Evolutionary conservation across 2,113 vertebrate genomes (phyloP).

Genomic region (Pongo abelii): DNA sequence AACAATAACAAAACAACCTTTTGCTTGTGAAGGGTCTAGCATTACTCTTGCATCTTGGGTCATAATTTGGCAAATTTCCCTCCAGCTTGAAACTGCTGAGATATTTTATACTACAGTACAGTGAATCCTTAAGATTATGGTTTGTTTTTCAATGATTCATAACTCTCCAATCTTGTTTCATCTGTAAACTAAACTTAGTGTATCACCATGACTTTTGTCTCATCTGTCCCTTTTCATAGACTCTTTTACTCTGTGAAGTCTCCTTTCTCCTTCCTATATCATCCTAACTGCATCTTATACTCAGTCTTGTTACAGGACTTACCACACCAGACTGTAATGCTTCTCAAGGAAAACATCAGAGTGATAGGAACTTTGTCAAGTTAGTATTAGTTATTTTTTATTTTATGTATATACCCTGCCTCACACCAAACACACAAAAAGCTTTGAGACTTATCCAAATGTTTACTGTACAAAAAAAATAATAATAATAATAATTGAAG

Average conservation of each 20-base stretch:
- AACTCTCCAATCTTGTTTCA: not conserved
- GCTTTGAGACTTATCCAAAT: not conserved
- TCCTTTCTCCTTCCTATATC: not conserved
- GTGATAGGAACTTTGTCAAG: not conserved
- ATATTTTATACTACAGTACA: not conserved
- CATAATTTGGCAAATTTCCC: not conserved
- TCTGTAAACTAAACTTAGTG: not conserved
- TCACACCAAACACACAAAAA: not conserved
- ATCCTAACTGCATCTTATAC: not conserved
- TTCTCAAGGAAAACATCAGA: not conserved
- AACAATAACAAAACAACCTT: not conserved
- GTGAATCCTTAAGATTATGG: not conserved
- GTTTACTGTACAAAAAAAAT: not conserved
- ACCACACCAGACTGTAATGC: not conserved
- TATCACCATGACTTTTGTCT: not conserved
- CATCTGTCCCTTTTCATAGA: not conserved
- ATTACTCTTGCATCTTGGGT: not conserved
- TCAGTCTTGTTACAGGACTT: not conserved
- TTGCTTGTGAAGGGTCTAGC: not conserved
- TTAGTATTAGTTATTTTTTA: not conserved
- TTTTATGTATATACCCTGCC: not conserved
- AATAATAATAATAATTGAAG: not conserved
- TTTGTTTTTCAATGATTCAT: not conserved
- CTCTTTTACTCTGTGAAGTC: not conserved
- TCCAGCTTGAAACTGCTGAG: not conserved